phyloP scores from a whole-genome alignment of 1,140 invertebrate species.

The Mizuhopecten yessoensis region DNA sequence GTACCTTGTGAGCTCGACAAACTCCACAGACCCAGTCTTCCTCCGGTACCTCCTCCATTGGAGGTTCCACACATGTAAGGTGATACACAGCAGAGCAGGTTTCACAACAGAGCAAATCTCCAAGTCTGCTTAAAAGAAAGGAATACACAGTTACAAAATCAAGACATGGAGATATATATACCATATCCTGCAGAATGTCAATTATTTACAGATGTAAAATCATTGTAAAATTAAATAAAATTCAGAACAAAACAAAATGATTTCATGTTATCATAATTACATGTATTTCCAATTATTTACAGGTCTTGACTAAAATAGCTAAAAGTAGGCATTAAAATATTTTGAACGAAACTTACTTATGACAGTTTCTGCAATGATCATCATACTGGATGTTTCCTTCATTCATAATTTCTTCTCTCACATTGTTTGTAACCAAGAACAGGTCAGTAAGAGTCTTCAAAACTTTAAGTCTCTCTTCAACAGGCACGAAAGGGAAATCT shows the following conservation, averaged over 20 bases:
- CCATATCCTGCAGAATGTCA: no score
- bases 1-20: constrained; percentile 94
- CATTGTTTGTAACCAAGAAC: constrained; percentile 96
- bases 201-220: no score
- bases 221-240: no score
- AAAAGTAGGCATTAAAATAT: neutral
- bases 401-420: constrained; percentile 95
- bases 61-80: constrained; percentile 97
- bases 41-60: constrained; percentile 94
- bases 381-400: constrained; percentile 96
- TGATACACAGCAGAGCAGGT: constrained; percentile 98
- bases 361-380: constrained; percentile 97
- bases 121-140: constrained; percentile 87
- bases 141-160: constrained; percentile 9
- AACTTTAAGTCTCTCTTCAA: constrained; percentile 93
- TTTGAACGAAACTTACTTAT: constrained; percentile 84
- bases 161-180: neutral
- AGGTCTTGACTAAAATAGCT: no score
- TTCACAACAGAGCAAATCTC: constrained; percentile 97
- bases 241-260: no score
- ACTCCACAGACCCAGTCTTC: constrained; percentile 97
- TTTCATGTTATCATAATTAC: no score
- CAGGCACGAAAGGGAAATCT: constrained; percentile 92
- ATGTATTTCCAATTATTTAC: no score
- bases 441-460: constrained; percentile 96